Evolutionary conservation across 1,140 invertebrate species (phyloP).

Genomic region (Pseudomyrmex sp.): DNA sequence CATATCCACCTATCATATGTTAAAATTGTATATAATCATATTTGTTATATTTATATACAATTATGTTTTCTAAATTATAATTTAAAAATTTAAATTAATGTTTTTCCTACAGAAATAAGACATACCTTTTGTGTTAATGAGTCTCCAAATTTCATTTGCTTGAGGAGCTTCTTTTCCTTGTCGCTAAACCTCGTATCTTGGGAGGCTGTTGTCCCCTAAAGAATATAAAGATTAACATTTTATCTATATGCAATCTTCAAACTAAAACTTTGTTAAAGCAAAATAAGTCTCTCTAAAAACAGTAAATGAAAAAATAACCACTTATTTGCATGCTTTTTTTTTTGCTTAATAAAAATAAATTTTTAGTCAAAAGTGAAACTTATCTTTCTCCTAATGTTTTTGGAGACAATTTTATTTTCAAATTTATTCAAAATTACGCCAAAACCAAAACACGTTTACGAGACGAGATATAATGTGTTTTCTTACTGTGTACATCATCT

Average conservation of each 20-base stretch:
- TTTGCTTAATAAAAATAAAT: too few relatives aligned
- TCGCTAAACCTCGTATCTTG: slow-evolving; percentile 99
- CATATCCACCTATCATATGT: slow-evolving; percentile 95
- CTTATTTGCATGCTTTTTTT: too few relatives aligned
- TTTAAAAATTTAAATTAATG: too few relatives aligned
- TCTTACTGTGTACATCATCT: slow-evolving; percentile 86
- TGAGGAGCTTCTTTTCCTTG: slow-evolving; percentile 99
- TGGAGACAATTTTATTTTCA: not conserved
- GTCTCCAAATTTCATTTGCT: slow-evolving; percentile 99
- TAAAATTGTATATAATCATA: not conserved
- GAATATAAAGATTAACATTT: slow-evolving; percentile 45
- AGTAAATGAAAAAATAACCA: too few relatives aligned
- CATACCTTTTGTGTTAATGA: slow-evolving; percentile 94
- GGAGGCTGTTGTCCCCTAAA: slow-evolving; percentile 98
- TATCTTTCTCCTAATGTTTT: too few relatives aligned
- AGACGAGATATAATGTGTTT: not conserved
- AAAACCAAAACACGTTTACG: not conserved
- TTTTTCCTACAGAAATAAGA: not conserved
- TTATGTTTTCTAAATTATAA: not conserved
- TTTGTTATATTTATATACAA: not conserved
- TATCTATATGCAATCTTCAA: not conserved
- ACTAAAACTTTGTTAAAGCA: too few relatives aligned
- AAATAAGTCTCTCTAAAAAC: too few relatives aligned
- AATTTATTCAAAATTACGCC: not conserved
- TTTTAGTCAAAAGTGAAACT: too few relatives aligned